phyloP scores from a whole-genome alignment of 1,140 invertebrate genomes.

The Dendrolimus punctatus region DNA sequence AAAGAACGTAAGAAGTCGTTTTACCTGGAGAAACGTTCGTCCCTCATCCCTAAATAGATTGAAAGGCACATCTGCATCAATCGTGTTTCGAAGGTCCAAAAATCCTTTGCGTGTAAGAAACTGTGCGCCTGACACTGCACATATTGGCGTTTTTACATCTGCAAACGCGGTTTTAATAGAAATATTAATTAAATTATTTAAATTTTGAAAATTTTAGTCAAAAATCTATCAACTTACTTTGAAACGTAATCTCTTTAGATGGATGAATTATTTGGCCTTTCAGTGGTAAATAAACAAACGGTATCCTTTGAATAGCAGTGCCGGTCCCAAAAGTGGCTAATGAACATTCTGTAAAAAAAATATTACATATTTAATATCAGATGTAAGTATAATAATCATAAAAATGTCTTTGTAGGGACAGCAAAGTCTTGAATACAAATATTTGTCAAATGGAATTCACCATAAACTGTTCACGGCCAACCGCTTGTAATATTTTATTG shows the following conservation, averaged over 20 bases:
- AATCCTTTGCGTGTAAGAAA: slow-evolving; percentile 85
- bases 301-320: slow-evolving; percentile 82
- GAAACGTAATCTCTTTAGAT: slow-evolving; percentile 86
- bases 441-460: slow-evolving; percentile 19
- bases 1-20: not conserved
- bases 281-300: slow-evolving; percentile 87
- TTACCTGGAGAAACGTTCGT: slow-evolving; percentile 83
- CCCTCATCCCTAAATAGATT: slow-evolving; percentile 85
- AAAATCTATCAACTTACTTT: slow-evolving; percentile 73
- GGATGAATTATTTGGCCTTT: slow-evolving; percentile 90
- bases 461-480: slow-evolving; percentile 5
- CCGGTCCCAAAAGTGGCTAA: slow-evolving; percentile 85
- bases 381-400: slow-evolving; percentile 1
- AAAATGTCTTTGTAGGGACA: slow-evolving; percentile 1
- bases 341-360: slow-evolving; percentile 82
- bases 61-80: slow-evolving; percentile 85
- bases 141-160: slow-evolving; percentile 86
- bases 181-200: no score
- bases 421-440: slow-evolving; percentile 17
- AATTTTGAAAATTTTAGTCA: no score
- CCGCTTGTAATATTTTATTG: slow-evolving; percentile 13
- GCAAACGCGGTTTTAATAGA: slow-evolving; percentile 15
- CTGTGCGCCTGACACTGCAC: slow-evolving; percentile 87
- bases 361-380: slow-evolving; percentile 11
- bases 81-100: slow-evolving; percentile 81